Base-by-base conservation (phyloP, 1,140 invertebrate genomes). In the Macrobrachium rosenbergii region DNA sequence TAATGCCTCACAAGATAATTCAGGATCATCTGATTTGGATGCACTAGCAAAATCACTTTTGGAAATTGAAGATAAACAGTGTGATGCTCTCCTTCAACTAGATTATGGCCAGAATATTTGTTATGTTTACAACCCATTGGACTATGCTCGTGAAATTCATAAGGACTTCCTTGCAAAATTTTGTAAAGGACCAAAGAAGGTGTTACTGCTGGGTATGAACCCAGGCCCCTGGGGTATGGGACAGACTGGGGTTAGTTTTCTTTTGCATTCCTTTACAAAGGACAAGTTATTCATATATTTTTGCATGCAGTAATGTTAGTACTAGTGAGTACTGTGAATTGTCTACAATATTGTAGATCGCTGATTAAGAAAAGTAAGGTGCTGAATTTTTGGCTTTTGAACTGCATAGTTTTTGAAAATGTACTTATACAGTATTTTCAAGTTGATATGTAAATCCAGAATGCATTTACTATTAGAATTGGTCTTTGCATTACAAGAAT, bases 221-320 rank as follows among this genome's bases (percentile, higher is more conserved):
- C 97, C 97, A 52, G 97, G 97, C 16, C 97, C 97, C 0, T 98
- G 95, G 94, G 97, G 97, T 72, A 98, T 98, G 97, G 95, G 95
- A 19, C 97, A 98, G 92, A 98, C 96, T 89, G 97, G 97, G 43
- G 84, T 87, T 81, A 81, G 84, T 87, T 58, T 2, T 63, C 2
- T 60, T n/a, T 21, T 8, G 19, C 58, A 63, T 37, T 81, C 2
- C 52, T 10, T 52, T 12, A 52, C 16, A 7, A 63, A 81, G 28
- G 28, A 37, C 28, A 16, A 63, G 28, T 64, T 0, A 14, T 21
- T 81, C 23, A n/a, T 81, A n/a, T 28, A 19, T 63, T 37, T 37
- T 37, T 37, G 28, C 28, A 37, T 37, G 28, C 28, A 37, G 28
- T 37, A 37, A 37, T 37, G 28, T 37, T 37, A 37, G 28, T 37